Conservation (phyloP, 2,888 invertebrate species). For the Sipha maydis region DNA sequence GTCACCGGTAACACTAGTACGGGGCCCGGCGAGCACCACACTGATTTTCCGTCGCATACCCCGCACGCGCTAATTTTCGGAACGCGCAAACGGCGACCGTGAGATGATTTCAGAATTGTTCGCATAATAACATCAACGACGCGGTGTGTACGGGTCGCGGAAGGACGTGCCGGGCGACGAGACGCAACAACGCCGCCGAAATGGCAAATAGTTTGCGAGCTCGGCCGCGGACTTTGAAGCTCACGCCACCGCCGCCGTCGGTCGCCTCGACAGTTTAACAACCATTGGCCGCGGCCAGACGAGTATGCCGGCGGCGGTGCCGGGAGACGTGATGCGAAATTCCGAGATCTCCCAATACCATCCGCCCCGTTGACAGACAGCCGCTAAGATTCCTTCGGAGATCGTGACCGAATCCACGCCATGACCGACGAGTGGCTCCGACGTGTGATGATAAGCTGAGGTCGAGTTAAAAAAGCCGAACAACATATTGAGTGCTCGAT, state of each 20-base stretch:
- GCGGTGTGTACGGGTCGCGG: too few species aligned
- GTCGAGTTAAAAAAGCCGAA: too few species aligned
- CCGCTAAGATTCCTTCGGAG: neutral
- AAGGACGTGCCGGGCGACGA: too few species aligned
- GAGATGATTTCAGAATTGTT: constrained; percentile 11
- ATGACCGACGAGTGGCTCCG: too few species aligned
- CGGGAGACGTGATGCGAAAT: neutral
- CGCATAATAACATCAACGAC: neutral
- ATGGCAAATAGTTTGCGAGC: constrained; percentile 22
- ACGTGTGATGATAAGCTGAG: too few species aligned
- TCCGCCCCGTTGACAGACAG: neutral
- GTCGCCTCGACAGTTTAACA: neutral
- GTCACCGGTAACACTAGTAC: too few species aligned
- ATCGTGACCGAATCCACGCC: too few species aligned
- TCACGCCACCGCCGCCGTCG: neutral
- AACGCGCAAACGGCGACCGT: neutral
- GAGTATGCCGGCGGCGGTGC: neutral
- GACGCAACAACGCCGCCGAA: neutral
- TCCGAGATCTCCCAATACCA: constrained; percentile 9
- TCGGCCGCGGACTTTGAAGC: neutral
- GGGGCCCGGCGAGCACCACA: too few species aligned
- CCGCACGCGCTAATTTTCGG: neutral
- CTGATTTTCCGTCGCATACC: neutral
- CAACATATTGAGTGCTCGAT: too few species aligned
- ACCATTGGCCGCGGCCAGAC: neutral